A percentile compares a stretch with the other conserved stretches of the same genome.
These are phyloP conservation scores for Drosophila hydei DNA, from an alignment of 1,140 invertebrate genomes.

Conservation along the genomic window DNA sequence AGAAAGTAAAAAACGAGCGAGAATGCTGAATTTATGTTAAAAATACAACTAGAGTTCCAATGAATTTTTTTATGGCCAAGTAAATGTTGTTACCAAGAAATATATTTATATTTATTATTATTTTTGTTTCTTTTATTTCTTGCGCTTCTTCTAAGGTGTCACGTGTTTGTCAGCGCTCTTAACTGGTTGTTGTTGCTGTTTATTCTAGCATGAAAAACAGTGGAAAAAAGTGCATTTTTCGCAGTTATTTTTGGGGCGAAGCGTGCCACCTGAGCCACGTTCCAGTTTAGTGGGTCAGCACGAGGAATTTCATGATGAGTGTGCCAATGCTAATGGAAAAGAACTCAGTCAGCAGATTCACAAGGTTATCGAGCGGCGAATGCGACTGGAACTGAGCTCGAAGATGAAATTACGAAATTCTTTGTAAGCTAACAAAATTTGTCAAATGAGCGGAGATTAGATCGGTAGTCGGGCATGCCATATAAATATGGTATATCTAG, in stretches of 20 bases:
- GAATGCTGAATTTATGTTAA: background rate
- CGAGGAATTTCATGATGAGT: constrained; percentile 18
- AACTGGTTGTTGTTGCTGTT: constrained; percentile 12
- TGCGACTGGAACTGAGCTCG: too few relatives aligned
- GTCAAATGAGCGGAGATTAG: background rate
- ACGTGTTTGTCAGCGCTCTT: constrained; percentile 28
- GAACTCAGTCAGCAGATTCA: background rate
- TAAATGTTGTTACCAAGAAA: constrained; percentile 1
- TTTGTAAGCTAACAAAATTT: background rate
- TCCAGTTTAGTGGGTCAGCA: constrained; percentile 36
- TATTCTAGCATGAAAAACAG: constrained; percentile 16
- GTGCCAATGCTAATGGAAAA: constrained; percentile 4
- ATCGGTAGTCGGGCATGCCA: background rate
- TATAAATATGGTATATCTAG: background rate
- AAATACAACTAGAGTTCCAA: constrained; percentile 7
- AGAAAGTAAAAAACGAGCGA: constrained; percentile 34
- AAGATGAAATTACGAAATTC: background rate
- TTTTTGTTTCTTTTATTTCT: background rate
- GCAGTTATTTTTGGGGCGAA: constrained; percentile 32
- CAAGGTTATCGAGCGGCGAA: constrained; percentile 28
- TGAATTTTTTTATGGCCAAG: constrained; percentile 16
- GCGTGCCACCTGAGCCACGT: constrained; percentile 36
- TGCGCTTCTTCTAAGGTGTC: constrained; percentile 21
- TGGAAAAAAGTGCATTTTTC: constrained; percentile 33
- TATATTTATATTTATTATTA: constrained; percentile 5